Evolutionary conservation across 2,797 vertebrate species (phyloP).

Genomic region (Microchirus variegatus): DNA sequence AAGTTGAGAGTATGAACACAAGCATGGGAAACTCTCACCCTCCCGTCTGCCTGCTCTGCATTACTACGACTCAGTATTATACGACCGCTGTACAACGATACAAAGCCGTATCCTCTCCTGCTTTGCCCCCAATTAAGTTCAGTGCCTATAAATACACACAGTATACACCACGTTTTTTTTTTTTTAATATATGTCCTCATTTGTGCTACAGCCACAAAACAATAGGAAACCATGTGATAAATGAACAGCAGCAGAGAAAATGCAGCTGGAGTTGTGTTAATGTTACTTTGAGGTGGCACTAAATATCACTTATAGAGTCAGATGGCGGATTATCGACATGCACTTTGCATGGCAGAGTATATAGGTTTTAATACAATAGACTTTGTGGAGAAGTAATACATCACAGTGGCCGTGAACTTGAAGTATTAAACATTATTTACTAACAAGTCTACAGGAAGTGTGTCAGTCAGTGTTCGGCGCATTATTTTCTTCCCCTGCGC

Average conservation of each 20-base stretch:
- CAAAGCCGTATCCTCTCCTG: constrained; percentile 17
- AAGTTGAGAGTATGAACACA: constrained; percentile 15
- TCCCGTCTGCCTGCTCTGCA: constrained; percentile 24
- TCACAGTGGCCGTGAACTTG: no score
- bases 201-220: constrained; percentile 30
- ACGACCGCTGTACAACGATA: neutral
- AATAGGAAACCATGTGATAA: constrained; percentile 47
- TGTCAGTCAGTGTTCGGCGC: constrained; percentile 1
- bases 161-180: constrained; percentile 16
- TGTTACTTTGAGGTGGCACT: constrained; percentile 38
- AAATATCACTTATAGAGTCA: constrained; percentile 51
- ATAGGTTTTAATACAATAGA: neutral
- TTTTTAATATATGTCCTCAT: constrained; percentile 36
- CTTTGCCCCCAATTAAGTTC: constrained; percentile 26
- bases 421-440: no score
- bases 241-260: constrained; percentile 27
- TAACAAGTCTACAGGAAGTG: neutral
- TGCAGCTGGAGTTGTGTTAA: constrained; percentile 27
- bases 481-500: neutral
- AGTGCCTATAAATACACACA: constrained; percentile 40
- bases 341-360: constrained; percentile 5
- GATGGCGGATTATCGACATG: constrained; percentile 22
- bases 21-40: constrained; percentile 1
- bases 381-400: neutral
- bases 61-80: constrained; percentile 21